Percentiles rank a stretch among this genome's conserved stretches.
Evolutionary conservation across 2,797 vertebrate species (phyloP).

Genomic region (Lagorchestes hirsutus): DNA sequence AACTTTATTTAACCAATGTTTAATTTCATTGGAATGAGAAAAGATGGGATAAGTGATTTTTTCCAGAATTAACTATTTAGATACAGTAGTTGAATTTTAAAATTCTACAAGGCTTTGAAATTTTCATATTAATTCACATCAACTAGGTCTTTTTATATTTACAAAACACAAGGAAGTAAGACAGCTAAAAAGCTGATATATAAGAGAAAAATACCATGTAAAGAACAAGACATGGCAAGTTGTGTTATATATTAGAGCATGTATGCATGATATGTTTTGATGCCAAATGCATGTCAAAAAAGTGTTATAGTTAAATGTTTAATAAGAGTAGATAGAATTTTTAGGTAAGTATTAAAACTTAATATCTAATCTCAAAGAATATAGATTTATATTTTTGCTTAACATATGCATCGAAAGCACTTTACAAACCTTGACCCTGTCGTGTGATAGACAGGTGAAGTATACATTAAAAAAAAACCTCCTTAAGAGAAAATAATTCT

Average conservation of each 20-base stretch:
- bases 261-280: too few relatives aligned
- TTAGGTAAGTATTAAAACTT: background rate
- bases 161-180: background rate
- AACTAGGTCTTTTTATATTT: background rate
- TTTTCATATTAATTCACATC: background rate
- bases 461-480: background rate
- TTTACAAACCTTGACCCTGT: background rate
- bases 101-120: background rate
- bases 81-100: background rate
- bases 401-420: background rate
- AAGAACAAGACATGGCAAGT: too few relatives aligned
- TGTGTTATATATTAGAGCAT: too few relatives aligned
- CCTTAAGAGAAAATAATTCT: background rate
- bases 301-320: background rate
- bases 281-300: background rate
- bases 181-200: background rate
- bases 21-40: background rate
- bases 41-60: background rate
- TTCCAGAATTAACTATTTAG: background rate
- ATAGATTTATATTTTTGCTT: background rate
- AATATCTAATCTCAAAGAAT: background rate
- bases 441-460: background rate
- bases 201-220: background rate
- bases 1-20: background rate
- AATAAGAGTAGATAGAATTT: background rate